A percentile compares a stretch with the other conserved stretches of the same genome.
phyloP scores from a whole-genome alignment of 2,888 invertebrate species.

The Branchinecta sandiegonensis region DNA sequence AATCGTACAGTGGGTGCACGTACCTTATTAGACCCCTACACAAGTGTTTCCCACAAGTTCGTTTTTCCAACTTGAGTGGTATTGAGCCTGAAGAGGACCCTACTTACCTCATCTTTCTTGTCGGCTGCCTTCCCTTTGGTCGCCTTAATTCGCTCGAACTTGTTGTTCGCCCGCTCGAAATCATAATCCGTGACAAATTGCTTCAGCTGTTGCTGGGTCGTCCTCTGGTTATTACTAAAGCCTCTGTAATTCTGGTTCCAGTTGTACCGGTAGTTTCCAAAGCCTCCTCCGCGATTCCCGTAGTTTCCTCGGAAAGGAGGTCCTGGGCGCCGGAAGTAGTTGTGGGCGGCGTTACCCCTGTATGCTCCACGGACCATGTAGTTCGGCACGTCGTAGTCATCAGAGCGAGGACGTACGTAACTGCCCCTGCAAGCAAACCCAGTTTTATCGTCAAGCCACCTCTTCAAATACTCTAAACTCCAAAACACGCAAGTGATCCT shows the following conservation, averaged over 20 bases:
- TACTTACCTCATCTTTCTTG: too few species aligned
- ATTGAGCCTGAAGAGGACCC: too few species aligned
- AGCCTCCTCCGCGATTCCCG: neutral
- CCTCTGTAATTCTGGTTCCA: neutral
- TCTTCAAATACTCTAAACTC: too few species aligned
- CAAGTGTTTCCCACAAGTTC: too few species aligned
- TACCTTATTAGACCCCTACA: too few species aligned
- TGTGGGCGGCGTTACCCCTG: neutral
- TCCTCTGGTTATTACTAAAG: neutral
- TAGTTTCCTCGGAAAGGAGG: conserved; percentile 3
- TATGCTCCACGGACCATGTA: conserved; percentile 1
- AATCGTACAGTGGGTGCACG: too few species aligned
- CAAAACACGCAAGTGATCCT: too few species aligned
- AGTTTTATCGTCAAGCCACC: too few species aligned
- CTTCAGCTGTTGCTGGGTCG: conserved; percentile 16
- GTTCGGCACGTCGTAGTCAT: neutral
- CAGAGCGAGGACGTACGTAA: too few species aligned
- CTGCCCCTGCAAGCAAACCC: too few species aligned
- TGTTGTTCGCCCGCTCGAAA: conserved; percentile 94
- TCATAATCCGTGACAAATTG: conserved; percentile 96
- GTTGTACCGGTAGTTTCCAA: neutral
- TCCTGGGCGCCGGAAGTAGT: neutral
- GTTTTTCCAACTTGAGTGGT: too few species aligned
- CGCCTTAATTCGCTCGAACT: conserved; percentile 2
- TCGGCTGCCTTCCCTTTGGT: neutral